These are phyloP conservation scores for Apamea monoglypha DNA, from an alignment of 2,888 invertebrate species.

Conservation along the genomic window DNA sequence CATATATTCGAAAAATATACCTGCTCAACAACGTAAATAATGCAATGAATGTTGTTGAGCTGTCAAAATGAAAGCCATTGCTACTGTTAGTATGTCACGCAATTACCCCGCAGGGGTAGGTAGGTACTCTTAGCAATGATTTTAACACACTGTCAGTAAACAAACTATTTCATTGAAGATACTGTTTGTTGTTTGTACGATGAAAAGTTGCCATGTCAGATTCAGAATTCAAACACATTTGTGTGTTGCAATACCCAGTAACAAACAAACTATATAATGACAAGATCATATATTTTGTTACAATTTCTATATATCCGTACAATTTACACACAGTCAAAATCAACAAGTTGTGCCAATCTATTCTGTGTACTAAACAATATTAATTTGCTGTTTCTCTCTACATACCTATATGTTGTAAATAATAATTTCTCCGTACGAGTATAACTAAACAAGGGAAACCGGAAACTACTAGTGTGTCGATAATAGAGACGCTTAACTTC, in stretches of 20 bases:
- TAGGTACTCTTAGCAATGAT: not conserved
- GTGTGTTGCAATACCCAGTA: not conserved
- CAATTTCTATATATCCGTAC: not conserved
- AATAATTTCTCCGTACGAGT: constrained; percentile 5
- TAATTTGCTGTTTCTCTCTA: constrained; percentile 3
- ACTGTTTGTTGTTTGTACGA: not conserved
- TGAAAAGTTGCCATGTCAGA: not conserved
- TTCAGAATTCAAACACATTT: not conserved
- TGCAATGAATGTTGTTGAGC: no score
- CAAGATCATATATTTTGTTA: not conserved
- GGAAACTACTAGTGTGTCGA: not conserved
- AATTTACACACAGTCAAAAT: constrained; percentile 30
- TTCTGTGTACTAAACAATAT: constrained; percentile 37
- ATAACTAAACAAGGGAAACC: not conserved
- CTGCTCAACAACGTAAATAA: no score
- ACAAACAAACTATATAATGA: not conserved
- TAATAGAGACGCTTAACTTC: constrained; percentile 17
- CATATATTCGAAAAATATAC: no score
- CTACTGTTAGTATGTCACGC: no score
- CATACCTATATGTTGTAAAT: not conserved
- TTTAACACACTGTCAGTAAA: not conserved
- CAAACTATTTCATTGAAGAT: not conserved
- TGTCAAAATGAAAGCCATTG: no score
- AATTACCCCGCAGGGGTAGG: not conserved
- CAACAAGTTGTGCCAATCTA: constrained; percentile 26